A percentile compares a stretch with the other conserved stretches of the same genome.
Evolutionary conservation across 2,888 invertebrate genomes (phyloP).

Genomic region (Hyalella azteca): DNA sequence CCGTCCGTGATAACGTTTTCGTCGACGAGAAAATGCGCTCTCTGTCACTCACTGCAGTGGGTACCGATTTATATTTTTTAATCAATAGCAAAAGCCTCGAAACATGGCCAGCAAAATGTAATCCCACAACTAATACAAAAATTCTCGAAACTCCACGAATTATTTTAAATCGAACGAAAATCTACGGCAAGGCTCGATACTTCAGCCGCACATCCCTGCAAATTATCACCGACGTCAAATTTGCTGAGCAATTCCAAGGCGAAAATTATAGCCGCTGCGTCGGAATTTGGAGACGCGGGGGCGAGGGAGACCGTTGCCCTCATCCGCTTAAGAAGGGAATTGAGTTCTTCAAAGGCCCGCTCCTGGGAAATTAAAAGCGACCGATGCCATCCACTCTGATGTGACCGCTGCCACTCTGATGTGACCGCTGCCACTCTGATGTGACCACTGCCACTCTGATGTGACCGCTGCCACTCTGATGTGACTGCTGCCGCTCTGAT

Average conservation of each 20-base stretch:
- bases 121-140: too few species aligned
- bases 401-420: neutral
- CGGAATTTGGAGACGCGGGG: neutral
- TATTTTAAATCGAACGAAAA: neutral
- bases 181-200: neutral
- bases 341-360: conserved; percentile 8
- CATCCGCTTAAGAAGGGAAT: conserved; percentile 34
- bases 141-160: neutral
- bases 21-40: too few species aligned
- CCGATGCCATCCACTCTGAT: neutral
- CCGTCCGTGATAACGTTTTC: too few species aligned
- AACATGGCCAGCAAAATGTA: too few species aligned
- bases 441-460: too few species aligned
- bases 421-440: too few species aligned
- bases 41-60: too few species aligned
- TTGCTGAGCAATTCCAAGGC: conserved; percentile 9
- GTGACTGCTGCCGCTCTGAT: too few species aligned
- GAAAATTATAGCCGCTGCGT: neutral
- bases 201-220: neutral
- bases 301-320: neutral
- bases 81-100: too few species aligned
- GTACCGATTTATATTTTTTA: too few species aligned
- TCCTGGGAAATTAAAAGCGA: conserved; percentile 22
- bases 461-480: too few species aligned
- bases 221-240: conserved; percentile 4